Conservation (phyloP, 2,888 invertebrate genomes). For the Lasioglossum pauxillum region DNA sequence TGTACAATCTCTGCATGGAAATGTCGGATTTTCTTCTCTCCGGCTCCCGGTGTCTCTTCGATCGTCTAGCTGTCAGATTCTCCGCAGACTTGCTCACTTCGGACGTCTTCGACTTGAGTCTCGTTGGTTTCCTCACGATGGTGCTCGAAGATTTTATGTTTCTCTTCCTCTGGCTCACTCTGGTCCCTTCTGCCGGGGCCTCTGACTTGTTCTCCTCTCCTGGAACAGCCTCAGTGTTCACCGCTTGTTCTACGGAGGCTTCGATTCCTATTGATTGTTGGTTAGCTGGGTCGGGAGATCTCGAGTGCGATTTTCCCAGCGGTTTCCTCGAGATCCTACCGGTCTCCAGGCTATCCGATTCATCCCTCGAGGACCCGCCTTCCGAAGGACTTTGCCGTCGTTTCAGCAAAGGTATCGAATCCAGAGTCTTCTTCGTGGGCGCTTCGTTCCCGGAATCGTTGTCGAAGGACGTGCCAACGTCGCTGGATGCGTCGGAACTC, state of each 20-base stretch:
- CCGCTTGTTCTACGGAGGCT: not conserved
- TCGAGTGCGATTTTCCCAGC: conserved; percentile 45
- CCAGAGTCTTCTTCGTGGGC: conserved; percentile 69
- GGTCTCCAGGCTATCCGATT: conserved; percentile 56
- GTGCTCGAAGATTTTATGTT: conserved; percentile 61
- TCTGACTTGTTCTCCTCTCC: not conserved
- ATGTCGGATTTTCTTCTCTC: conserved; percentile 80
- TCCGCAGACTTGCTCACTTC: conserved; percentile 81
- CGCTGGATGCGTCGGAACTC: conserved; percentile 72
- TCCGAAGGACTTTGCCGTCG: conserved; percentile 71
- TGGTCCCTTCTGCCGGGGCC: not conserved
- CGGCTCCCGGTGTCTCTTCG: conserved; percentile 78
- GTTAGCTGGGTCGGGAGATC: conserved; percentile 57
- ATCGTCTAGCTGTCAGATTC: conserved; percentile 70
- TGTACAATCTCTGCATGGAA: conserved; percentile 74
- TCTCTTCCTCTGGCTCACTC: conserved; percentile 32
- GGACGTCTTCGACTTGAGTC: conserved; percentile 75
- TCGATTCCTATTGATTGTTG: conserved; percentile 19
- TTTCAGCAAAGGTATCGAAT: conserved; percentile 65
- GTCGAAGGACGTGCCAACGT: conserved; percentile 73
- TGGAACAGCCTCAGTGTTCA: not conserved
- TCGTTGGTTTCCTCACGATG: conserved; percentile 75
- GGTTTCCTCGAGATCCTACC: conserved; percentile 37
- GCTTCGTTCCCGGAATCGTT: conserved; percentile 80
- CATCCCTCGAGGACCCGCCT: conserved; percentile 73